Conservation (phyloP, 2,113 vertebrate species). For the Leptosomus discolor region DNA sequence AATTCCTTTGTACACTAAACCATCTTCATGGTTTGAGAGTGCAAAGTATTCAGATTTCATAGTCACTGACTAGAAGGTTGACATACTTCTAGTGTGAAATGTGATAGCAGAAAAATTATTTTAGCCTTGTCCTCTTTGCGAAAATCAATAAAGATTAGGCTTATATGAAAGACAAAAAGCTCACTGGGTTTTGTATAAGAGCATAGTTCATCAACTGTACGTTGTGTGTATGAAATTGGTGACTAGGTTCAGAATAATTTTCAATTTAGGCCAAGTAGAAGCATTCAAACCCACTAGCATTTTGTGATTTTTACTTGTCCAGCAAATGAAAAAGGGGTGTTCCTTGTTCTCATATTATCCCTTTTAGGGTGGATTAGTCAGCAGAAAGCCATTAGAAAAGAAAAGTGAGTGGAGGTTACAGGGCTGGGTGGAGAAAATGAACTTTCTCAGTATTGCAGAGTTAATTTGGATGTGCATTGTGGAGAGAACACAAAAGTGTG, state of each 20-base stretch:
- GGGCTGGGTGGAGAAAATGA: background rate
- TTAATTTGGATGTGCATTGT: background rate
- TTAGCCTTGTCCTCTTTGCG: background rate
- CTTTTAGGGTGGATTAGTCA: background rate
- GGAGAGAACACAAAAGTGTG: background rate
- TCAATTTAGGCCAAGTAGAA: background rate
- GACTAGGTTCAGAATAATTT: background rate
- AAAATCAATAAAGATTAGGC: background rate
- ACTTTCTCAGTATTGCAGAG: background rate
- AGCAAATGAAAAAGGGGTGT: background rate
- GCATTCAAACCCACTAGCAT: background rate
- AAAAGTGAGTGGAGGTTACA: background rate
- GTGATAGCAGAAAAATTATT: background rate
- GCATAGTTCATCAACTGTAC: background rate
- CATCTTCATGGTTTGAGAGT: background rate
- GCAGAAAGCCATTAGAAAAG: background rate
- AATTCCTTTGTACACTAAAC: background rate
- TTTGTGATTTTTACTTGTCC: background rate
- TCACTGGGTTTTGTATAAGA: background rate
- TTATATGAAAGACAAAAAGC: background rate
- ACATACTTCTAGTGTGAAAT: background rate
- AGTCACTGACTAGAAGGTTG: background rate
- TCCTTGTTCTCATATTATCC: background rate
- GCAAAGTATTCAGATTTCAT: background rate
- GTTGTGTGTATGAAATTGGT: background rate